Conservation (phyloP, 2,113 vertebrate species). For the Silurus asotus region DNA sequence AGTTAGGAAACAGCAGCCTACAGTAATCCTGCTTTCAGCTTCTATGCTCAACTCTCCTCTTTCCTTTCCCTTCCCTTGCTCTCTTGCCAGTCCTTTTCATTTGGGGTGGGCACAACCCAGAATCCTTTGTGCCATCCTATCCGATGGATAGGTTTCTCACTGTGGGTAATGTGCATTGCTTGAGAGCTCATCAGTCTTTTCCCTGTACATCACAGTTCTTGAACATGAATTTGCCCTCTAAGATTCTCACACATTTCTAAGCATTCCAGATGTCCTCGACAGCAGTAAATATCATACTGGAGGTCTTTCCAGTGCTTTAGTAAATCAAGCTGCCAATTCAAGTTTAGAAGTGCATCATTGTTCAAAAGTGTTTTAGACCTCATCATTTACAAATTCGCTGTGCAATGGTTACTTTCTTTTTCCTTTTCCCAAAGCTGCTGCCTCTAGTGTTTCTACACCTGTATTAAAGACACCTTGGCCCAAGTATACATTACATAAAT, state of each 20-base stretch:
- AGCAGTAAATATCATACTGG: neutral
- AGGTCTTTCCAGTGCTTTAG: neutral
- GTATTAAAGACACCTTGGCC: neutral
- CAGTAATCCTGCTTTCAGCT: conserved; percentile 48
- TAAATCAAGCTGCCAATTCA: neutral
- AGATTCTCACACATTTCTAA: neutral
- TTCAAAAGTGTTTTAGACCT: neutral
- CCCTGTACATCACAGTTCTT: neutral
- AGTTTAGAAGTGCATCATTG: neutral
- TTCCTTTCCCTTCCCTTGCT: conserved; percentile 30
- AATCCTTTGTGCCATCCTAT: neutral
- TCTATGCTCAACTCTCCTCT: conserved; percentile 1
- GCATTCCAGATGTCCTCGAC: too few species aligned
- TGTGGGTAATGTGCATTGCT: conserved; percentile 5
- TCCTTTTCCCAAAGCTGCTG: neutral
- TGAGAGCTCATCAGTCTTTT: neutral
- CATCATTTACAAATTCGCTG: neutral
- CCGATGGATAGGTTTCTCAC: neutral
- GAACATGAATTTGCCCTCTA: neutral
- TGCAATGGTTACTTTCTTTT: neutral
- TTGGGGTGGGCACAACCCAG: neutral
- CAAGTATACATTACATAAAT: neutral
- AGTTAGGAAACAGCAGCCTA: conserved; percentile 53
- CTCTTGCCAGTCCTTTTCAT: conserved; percentile 18
- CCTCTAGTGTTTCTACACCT: neutral